These are phyloP conservation scores for Drosophila lacteicornis DNA, from an alignment of 1,140 invertebrate species.

Conservation along the genomic window DNA sequence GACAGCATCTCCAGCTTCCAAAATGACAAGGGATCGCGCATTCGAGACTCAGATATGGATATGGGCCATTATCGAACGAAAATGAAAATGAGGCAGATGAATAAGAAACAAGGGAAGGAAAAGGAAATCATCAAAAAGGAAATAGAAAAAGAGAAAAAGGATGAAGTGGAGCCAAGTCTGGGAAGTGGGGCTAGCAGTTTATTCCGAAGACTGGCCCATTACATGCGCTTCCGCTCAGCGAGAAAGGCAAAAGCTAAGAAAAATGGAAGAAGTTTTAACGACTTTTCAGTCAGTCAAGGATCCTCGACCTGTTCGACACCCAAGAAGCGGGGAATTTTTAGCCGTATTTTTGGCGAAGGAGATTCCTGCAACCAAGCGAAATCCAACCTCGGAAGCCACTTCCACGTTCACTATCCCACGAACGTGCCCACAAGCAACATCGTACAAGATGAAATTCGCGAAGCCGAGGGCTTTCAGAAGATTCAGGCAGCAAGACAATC, in stretches of 20 bases:
- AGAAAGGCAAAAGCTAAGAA: neutral
- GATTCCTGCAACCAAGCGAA: neutral
- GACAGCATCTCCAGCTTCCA: conserved; percentile 22
- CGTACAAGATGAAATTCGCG: neutral
- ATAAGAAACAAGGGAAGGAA: neutral
- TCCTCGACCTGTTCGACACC: neutral
- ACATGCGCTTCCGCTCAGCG: neutral
- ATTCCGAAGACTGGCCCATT: conserved; percentile 7
- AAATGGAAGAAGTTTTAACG: neutral
- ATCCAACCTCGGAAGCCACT: neutral
- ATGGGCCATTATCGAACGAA: conserved; percentile 1
- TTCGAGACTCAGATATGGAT: conserved; percentile 6
- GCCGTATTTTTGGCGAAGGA: conserved; percentile 15
- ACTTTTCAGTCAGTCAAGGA: neutral
- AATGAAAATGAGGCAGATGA: neutral
- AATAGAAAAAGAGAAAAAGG: neutral
- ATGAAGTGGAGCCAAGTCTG: neutral
- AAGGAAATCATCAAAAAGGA: neutral
- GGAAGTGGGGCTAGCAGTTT: neutral
- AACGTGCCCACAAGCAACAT: neutral
- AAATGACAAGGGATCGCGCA: neutral
- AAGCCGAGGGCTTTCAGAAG: neutral
- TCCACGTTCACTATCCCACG: neutral
- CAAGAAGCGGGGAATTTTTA: conserved; percentile 11
- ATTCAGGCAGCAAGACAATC: neutral